Evolutionary conservation across 1,140 invertebrate species (phyloP), one percentile per base, ranked within the genome.

Genomic region (Idris sp.): DNA sequence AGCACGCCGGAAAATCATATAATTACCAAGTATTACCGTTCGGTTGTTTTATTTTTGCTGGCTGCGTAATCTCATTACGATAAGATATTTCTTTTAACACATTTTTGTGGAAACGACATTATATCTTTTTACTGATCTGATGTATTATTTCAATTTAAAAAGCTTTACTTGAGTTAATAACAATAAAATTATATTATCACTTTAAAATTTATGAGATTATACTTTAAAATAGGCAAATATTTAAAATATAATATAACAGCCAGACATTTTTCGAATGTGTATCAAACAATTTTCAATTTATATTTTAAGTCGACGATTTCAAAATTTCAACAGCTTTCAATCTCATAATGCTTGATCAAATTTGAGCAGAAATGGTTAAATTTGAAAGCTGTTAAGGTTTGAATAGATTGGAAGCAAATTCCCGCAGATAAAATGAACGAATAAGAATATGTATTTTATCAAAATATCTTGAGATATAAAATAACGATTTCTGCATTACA

Each of bases 1-100:
- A 44, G 33, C 38, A 26, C 53, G 33, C 53, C 10, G 31, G 36
- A 19, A 53, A 59, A 59, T 59, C 53, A 68, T 46, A 59, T 59
- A 68, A 68, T 68, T 59, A 46, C 54, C 53, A 68, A 22, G 44
- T 68, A 44, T 53, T 68, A 44, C 44, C 53, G 40, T 31, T 33
- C 7, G 1, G 3, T 10, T 19, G 28, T 35, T 16, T 44, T 58
- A 59, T 38, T 59, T 38, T 46, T 48, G 4, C n/a, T 8, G 33
- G 22, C 22, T 8, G 22, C 22, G 22, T 25, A 4, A 25, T 25
- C 8, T 25, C 22, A 25, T 25, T 25, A 25, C 22, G 22, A n/a
- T n/a, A n/a, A n/a, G n/a, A n/a, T n/a, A n/a, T n/a, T n/a, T n/a
- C n/a, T n/a, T n/a, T n/a, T n/a, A n/a, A n/a, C n/a, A n/a, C n/a